These are phyloP conservation scores for Scrobipalpa atriplicella DNA, from an alignment of 2,888 invertebrate species.

Conservation along the genomic window DNA sequence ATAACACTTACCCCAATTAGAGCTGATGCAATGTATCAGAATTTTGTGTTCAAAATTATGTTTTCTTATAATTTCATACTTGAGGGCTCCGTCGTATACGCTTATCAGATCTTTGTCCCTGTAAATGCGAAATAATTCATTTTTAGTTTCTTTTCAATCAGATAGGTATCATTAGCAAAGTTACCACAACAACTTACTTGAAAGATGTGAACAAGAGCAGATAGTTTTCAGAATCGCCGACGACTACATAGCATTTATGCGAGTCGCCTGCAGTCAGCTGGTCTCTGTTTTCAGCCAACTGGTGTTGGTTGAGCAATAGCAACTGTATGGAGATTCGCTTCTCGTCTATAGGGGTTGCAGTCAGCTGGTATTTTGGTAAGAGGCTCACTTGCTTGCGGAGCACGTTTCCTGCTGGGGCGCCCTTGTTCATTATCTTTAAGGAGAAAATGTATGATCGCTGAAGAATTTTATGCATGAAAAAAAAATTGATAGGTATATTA, in stretches of 20 bases:
- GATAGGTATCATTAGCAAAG: background rate
- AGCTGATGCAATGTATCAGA: slow-evolving; percentile 82
- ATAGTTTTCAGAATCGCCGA: slow-evolving; percentile 86
- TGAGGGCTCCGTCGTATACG: slow-evolving; percentile 70
- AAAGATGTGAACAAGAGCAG: slow-evolving; percentile 81
- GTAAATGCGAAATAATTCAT: slow-evolving; percentile 37
- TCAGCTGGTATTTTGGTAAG: slow-evolving; percentile 85
- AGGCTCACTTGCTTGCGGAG: slow-evolving; percentile 83
- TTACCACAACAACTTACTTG: slow-evolving; percentile 69
- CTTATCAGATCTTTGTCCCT: slow-evolving; percentile 72
- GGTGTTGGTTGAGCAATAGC: slow-evolving; percentile 66
- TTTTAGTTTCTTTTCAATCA: background rate
- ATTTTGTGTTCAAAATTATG: slow-evolving; percentile 69
- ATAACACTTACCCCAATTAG: slow-evolving; percentile 75
- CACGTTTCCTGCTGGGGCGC: slow-evolving; percentile 88
- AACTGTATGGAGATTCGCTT: slow-evolving; percentile 61
- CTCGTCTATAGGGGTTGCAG: slow-evolving; percentile 59
- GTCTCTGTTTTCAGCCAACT: slow-evolving; percentile 67
- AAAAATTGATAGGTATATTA: no score
- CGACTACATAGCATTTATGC: slow-evolving; percentile 83
- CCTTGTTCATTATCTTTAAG: slow-evolving; percentile 86
- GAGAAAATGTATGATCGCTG: background rate
- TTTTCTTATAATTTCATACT: slow-evolving; percentile 67
- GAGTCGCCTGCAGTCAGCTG: slow-evolving; percentile 72
- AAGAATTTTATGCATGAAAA: background rate